Percentiles rank a stretch among this genome's conserved stretches.
phyloP scores from a whole-genome alignment of 2,888 invertebrate species.

The Odiellus spinosus region DNA sequence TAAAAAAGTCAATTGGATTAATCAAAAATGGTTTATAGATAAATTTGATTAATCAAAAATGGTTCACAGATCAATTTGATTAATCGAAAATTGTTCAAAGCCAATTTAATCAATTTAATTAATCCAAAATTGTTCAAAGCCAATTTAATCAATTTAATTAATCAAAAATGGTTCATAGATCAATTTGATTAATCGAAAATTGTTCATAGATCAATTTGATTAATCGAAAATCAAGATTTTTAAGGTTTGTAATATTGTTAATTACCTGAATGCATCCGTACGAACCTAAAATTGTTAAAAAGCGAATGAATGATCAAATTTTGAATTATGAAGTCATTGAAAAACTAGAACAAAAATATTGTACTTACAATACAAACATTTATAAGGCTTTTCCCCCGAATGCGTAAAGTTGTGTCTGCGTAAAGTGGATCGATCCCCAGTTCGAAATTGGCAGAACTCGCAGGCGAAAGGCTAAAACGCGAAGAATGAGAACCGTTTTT shows the following conservation, averaged over 20 bases:
- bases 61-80: not conserved
- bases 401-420: constrained; percentile 62
- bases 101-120: not conserved
- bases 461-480: constrained; percentile 64
- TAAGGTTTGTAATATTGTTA: not conserved
- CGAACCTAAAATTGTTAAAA: not conserved
- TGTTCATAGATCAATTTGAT: no score
- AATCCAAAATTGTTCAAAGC: no score
- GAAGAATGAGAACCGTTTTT: no score
- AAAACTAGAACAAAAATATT: not conserved
- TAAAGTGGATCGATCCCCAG: constrained; percentile 64
- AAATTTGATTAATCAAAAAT: no score
- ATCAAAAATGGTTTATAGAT: no score
- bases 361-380: constrained; percentile 62
- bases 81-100: not conserved
- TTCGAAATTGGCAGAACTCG: constrained; percentile 50
- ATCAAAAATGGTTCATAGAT: not conserved
- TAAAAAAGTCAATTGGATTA: not conserved
- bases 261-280: not conserved
- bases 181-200: not conserved
- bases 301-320: not conserved
- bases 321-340: not conserved
- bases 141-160: not conserved
- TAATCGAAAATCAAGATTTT: no score
- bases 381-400: constrained; percentile 54